A percentile compares a stretch with the other conserved stretches of the same genome.
Evolutionary conservation across 2,888 invertebrate species (phyloP).

Genomic region (Xanthia icteritia): DNA sequence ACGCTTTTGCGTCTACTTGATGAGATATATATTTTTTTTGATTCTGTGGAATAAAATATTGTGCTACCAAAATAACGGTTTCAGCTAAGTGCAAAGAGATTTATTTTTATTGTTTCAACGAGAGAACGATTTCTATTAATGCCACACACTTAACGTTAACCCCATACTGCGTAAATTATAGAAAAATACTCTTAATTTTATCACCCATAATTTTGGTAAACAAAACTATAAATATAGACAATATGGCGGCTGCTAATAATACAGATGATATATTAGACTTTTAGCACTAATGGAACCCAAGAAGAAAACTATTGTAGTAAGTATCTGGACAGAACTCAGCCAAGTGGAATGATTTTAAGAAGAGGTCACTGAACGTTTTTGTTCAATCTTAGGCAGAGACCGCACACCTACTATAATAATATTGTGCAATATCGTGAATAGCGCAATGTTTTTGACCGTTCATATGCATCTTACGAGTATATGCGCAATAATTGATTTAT

Average conservation of each 20-base stretch:
- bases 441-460: no score
- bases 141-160: slow-evolving; percentile 17
- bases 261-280: slow-evolving; percentile 59
- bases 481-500: no score
- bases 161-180: slow-evolving; percentile 3
- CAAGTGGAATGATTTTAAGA: slow-evolving; percentile 30
- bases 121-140: slow-evolving; percentile 20
- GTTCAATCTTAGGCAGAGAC: background rate
- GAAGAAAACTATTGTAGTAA: slow-evolving; percentile 40
- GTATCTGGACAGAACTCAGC: slow-evolving; percentile 27
- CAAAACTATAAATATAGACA: slow-evolving; percentile 30
- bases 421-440: background rate
- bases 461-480: no score
- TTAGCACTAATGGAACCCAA: slow-evolving; percentile 58
- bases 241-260: slow-evolving; percentile 44
- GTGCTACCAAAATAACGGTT: background rate
- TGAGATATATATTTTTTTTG: background rate
- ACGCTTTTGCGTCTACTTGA: background rate
- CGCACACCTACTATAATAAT: background rate
- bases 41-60: slow-evolving; percentile 2
- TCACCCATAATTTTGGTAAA: slow-evolving; percentile 1
- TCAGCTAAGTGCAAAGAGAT: slow-evolving; percentile 29
- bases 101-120: slow-evolving; percentile 37
- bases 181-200: slow-evolving; percentile 22
- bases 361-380: slow-evolving; percentile 24